Evolutionary conservation across 2,797 vertebrate species (phyloP), one percentile per base, ranked within the genome.

Genomic region (Myiotriccus ornatus): DNA sequence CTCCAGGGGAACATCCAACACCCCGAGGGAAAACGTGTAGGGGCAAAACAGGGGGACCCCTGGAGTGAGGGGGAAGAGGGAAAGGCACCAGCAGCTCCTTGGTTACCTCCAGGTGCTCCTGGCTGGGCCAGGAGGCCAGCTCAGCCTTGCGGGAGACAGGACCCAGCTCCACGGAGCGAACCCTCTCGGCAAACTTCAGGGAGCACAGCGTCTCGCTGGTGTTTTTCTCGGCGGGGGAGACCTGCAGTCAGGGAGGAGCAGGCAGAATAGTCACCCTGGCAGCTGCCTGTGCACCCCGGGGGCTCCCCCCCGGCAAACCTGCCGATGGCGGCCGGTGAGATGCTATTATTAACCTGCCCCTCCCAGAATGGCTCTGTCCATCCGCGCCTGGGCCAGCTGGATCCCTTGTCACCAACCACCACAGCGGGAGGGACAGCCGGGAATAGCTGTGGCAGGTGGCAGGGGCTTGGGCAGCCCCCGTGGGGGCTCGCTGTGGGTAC

Each of bases 101-200:
- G 0, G 8, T 91, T 97, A 99, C 99, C 99, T 99, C 99, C 10
- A 98, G 96, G 23, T 98, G 98, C 96, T 99, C 99, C 55, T 99
- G 99, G 30, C 99, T 99, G 9, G 98, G 98, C 95, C 98, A 99
- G 35, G 98, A 98, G 18, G 35, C 78, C 73, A 98, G 98, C 93
- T 99, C 99, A 11, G 98, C 77, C 93, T 97, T 98, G 93, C 98
- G 98, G 56, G 97, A 96, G 15, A 97, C 97, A 0, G 97, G 95
- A 46, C 98, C 98, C 87, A 99, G 97, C 97, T 99, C 99, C 44
- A 99, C 98, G 0, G 98, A 98, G 59, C 99, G 99, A 49, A 99
- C 99, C 3, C 99, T 97, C 97, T 99, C 99, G 0, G 99, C 99
- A 10, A 99, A 99, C 97, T 99, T 99, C 60, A 99, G 98, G n/a